These are phyloP conservation scores for Bujurquina vittata DNA, from an alignment of 2,113 vertebrate genomes.

Conservation along the genomic window DNA sequence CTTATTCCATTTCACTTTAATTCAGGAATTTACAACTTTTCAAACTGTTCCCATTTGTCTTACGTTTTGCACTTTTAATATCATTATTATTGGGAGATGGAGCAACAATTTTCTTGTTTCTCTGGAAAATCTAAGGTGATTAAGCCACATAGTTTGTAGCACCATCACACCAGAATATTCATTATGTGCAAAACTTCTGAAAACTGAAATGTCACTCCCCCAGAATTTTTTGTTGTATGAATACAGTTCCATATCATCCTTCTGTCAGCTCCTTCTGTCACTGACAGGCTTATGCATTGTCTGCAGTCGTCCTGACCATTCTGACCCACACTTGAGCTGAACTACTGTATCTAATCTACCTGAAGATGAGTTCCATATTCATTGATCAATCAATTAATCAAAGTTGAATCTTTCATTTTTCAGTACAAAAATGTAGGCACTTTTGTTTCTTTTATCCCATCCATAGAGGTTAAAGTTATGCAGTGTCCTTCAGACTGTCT, in stretches of 20 bases:
- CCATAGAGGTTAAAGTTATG: too few relatives aligned
- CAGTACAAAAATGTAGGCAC: too few relatives aligned
- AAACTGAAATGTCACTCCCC: too few relatives aligned
- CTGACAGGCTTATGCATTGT: not conserved
- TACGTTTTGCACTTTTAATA: not conserved
- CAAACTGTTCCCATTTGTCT: not conserved
- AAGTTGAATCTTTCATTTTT: not conserved
- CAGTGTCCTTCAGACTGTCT: too few relatives aligned
- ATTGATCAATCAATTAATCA: not conserved
- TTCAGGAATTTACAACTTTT: not conserved
- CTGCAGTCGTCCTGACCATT: not conserved
- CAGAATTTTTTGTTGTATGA: not conserved
- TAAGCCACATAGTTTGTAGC: not conserved
- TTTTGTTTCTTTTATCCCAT: too few relatives aligned
- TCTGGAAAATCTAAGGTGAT: not conserved
- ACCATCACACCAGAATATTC: not conserved
- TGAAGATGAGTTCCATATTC: too few relatives aligned
- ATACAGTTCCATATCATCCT: not conserved
- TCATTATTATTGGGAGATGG: not conserved
- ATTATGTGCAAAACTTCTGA: not conserved
- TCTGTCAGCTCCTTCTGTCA: not conserved
- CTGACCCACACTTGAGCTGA: not conserved
- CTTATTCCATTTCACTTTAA: not conserved
- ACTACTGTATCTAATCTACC: not conserved
- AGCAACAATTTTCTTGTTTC: not conserved